These are phyloP conservation scores for Megaleporinus macrocephalus DNA, from an alignment of 2,113 vertebrate species.

Conservation along the genomic window DNA sequence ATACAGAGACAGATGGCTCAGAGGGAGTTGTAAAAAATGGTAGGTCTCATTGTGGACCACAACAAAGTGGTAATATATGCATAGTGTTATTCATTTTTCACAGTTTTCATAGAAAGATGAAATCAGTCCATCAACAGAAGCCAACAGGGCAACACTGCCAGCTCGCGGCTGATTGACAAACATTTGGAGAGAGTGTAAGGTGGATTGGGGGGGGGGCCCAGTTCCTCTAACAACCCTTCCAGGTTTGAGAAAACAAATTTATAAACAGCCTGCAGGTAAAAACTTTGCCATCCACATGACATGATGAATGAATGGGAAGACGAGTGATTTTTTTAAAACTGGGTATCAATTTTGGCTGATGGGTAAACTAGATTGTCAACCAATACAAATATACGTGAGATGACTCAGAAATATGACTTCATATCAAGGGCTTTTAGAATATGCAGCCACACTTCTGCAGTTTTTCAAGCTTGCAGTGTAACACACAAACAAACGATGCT, in stretches of 20 bases:
- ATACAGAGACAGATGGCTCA: neutral
- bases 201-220: neutral
- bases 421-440: neutral
- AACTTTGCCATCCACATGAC: slow-evolving; percentile 4
- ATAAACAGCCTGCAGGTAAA: slow-evolving; percentile 8
- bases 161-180: neutral
- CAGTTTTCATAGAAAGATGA: slow-evolving; percentile 11
- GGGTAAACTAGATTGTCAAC: neutral
- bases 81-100: slow-evolving; percentile 12
- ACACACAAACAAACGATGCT: neutral
- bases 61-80: slow-evolving; percentile 1
- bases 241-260: slow-evolving; percentile 30
- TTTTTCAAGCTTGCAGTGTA: neutral
- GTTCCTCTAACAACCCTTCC: slow-evolving; percentile 25
- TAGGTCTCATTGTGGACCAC: neutral
- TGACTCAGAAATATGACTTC: neutral
- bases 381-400: neutral
- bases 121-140: slow-evolving; percentile 25
- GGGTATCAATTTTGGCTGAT: neutral
- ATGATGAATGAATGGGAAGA: slow-evolving; percentile 6
- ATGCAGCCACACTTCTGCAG: neutral
- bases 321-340: neutral
- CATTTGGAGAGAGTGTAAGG: neutral
- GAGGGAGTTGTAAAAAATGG: neutral
- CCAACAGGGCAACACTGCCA: slow-evolving; percentile 1